Conservation (phyloP, 2,797 vertebrate species). For the Intellagama lesueurii region DNA sequence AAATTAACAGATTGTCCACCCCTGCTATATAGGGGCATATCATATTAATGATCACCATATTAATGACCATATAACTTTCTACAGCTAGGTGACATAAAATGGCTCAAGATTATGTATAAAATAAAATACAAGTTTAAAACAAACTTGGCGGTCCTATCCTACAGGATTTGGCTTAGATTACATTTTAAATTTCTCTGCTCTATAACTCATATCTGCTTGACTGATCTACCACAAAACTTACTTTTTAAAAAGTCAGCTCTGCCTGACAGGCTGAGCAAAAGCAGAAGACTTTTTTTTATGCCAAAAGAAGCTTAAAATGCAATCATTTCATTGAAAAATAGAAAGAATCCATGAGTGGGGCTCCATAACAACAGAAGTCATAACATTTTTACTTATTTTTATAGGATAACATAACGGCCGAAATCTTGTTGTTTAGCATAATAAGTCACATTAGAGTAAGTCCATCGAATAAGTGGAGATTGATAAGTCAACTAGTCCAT, state of each 20-base stretch:
- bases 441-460: too few relatives aligned
- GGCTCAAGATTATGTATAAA: conserved; percentile 12
- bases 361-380: conserved; percentile 53
- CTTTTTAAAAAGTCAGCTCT: conserved; percentile 19
- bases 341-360: conserved; percentile 50
- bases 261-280: conserved; percentile 57
- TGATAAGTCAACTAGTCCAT: too few relatives aligned
- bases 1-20: conserved; percentile 8
- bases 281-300: conserved; percentile 57
- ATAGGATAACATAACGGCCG: conserved; percentile 49
- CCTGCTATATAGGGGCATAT: background rate
- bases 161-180: conserved; percentile 55
- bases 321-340: conserved; percentile 33
- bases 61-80: background rate
- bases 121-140: conserved; percentile 48
- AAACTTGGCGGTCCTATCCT: conserved; percentile 40
- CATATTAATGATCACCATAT: conserved; percentile 13
- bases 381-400: conserved; percentile 62
- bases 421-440: too few relatives aligned
- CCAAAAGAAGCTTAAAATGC: conserved; percentile 39
- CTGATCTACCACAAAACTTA: background rate
- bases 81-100: conserved; percentile 24
- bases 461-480: too few relatives aligned
- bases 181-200: conserved; percentile 55
- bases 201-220: conserved; percentile 55